These are phyloP conservation scores for Gymnodraco acuticeps DNA, from an alignment of 2,797 vertebrate genomes.

Conservation along the genomic window DNA sequence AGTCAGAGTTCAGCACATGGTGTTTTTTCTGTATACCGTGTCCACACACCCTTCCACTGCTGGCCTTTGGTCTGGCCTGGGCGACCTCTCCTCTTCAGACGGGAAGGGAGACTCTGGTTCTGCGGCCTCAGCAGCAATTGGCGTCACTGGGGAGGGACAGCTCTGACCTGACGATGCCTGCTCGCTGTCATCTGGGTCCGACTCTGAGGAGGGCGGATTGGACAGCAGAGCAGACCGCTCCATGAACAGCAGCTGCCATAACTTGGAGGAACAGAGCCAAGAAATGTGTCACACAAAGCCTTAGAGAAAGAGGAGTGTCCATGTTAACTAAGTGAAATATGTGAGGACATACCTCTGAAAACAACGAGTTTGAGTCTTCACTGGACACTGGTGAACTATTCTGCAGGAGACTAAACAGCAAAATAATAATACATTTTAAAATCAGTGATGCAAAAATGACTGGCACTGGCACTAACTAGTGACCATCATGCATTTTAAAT, in stretches of 20 bases:
- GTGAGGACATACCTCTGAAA: slow-evolving; percentile 86
- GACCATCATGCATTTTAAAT: neutral
- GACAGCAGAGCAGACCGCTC: slow-evolving; percentile 85
- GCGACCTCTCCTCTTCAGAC: slow-evolving; percentile 76
- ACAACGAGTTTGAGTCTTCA: slow-evolving; percentile 85
- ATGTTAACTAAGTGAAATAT: slow-evolving; percentile 22
- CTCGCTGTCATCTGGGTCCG: slow-evolving; percentile 73
- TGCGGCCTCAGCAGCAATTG: slow-evolving; percentile 71
- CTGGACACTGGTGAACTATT: slow-evolving; percentile 71
- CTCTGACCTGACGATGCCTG: slow-evolving; percentile 68
- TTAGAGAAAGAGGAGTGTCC: slow-evolving; percentile 18
- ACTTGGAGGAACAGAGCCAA: slow-evolving; percentile 77
- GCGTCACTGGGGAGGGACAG: slow-evolving; percentile 11
- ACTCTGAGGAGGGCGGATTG: slow-evolving; percentile 72
- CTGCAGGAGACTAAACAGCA: slow-evolving; percentile 87
- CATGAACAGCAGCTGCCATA: slow-evolving; percentile 89
- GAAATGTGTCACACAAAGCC: slow-evolving; percentile 34
- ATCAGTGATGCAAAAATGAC: slow-evolving; percentile 3
- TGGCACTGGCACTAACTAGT: neutral
- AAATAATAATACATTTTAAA: slow-evolving; percentile 15
- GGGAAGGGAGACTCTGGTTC: slow-evolving; percentile 78
- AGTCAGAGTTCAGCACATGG: slow-evolving; percentile 1
- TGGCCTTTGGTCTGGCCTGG: slow-evolving; percentile 85
- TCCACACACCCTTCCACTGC: slow-evolving; percentile 89
- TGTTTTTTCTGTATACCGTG: slow-evolving; percentile 43